Evolutionary conservation across 2,113 vertebrate genomes (phyloP), one percentile per base, ranked within the genome.

Genomic region (Ceyx margarethae): DNA sequence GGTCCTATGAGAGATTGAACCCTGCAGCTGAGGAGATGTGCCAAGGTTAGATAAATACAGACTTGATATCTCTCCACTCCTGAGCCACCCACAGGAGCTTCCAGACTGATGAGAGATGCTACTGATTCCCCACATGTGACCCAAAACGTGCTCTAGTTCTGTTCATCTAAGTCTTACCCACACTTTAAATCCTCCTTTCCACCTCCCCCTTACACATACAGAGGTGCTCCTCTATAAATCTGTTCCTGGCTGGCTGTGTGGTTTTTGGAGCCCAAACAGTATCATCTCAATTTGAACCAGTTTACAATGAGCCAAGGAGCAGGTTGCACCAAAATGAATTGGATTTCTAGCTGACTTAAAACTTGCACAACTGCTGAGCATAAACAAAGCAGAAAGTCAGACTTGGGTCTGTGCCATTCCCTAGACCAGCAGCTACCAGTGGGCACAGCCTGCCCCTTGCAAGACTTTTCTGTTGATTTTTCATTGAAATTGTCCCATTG

Each of bases 181-280:
- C 10, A 19, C 7, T 6, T 25, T 1, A 81, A 91, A 17, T 7
- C 6, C 13, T 61, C 11, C n/a, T 68, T 69, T 42, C 33, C 15
- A 43, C 14, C 33, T 33, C 11, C 8, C 25, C 12, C 40, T 48
- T 22, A 7, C 4, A 9, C 2, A 2, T 4, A 1, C 1, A 4
- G 50, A 26, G 25, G 50, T 33, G 23, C 45, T 68, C 10, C 60
- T 66, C 51, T 40, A 15, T 29, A 33, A 69, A 22, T 13, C 29
- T 35, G 16, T 15, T 66, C 29, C 26, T 81, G 5, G 22, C 1
- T 10, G 7, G 11, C 35, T 13, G 1, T 10, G 40, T 43, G 48
- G 6, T 5, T 76, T 79, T 53, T 1, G 2, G 28, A 58, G n/a
- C 35, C 45, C 53, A 60, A 78, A 56, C 22, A 29, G 7, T 19